Evolutionary conservation across 2,888 invertebrate genomes (phyloP).

Genomic region (Ochlodes sylvanus): DNA sequence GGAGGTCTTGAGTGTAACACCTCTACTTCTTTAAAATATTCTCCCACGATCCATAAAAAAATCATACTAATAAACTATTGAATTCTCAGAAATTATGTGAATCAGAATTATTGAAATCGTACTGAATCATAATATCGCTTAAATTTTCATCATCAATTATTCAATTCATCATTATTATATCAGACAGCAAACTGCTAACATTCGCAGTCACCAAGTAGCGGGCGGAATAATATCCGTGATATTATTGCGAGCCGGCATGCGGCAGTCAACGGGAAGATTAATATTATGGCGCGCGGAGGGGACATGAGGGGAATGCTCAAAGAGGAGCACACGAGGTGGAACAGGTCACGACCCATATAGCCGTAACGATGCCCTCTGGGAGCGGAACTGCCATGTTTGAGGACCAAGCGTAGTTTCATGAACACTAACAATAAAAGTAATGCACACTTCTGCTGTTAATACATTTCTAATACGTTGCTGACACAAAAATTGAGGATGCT

Average conservation of each 20-base stretch:
- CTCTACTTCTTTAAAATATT: no score
- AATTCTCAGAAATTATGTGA: not conserved
- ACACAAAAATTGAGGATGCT: not conserved
- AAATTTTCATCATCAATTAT: no score
- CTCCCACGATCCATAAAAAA: no score
- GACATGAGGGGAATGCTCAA: conserved; percentile 43
- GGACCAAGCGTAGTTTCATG: not conserved
- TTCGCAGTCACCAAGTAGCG: conserved; percentile 17
- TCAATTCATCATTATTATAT: not conserved
- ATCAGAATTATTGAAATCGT: not conserved
- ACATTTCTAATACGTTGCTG: not conserved
- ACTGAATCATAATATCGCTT: not conserved
- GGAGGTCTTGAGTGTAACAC: no score
- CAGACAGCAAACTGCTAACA: conserved; percentile 16
- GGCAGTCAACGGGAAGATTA: conserved; percentile 31
- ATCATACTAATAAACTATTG: no score
- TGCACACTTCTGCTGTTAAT: not conserved
- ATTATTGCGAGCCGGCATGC: conserved; percentile 26
- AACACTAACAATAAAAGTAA: not conserved
- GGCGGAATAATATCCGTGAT: conserved; percentile 27
- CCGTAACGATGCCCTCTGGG: conserved; percentile 49
- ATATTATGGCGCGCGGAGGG: conserved; percentile 38
- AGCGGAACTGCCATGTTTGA: conserved; percentile 20
- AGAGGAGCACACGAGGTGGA: conserved; percentile 40
- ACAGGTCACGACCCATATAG: conserved; percentile 53